Percentiles rank a stretch among this genome's conserved stretches.
phyloP scores from a whole-genome alignment of 2,113 vertebrate species.

The Notothenia rossii region DNA sequence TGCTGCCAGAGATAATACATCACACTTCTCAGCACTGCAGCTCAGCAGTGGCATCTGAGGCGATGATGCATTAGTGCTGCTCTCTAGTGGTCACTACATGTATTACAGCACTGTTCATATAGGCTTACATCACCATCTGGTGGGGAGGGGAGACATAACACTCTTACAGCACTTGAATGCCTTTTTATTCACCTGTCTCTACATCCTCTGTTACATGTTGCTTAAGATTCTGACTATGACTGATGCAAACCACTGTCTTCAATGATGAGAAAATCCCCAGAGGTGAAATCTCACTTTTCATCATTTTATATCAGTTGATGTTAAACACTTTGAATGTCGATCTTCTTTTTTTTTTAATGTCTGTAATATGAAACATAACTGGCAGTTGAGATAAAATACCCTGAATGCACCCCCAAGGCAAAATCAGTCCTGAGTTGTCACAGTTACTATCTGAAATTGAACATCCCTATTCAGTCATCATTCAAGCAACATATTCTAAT shows the following conservation, averaged over 20 bases:
- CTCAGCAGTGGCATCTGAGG: slow-evolving; percentile 4
- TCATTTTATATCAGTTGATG: background rate
- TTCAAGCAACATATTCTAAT: slow-evolving; percentile 44
- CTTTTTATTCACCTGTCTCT: too few relatives aligned
- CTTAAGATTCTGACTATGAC: background rate
- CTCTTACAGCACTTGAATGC: background rate
- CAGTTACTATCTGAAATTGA: slow-evolving; percentile 7
- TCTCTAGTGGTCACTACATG: slow-evolving; percentile 41
- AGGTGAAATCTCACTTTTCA: background rate
- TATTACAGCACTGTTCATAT: background rate
- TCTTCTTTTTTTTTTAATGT: too few relatives aligned
- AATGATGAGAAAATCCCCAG: background rate
- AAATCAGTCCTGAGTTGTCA: slow-evolving; percentile 18
- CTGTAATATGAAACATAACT: background rate
- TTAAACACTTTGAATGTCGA: too few relatives aligned
- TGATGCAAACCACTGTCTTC: background rate
- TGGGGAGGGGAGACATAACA: slow-evolving; percentile 15
- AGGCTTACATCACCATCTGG: slow-evolving; percentile 54
- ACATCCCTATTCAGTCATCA: slow-evolving; percentile 32
- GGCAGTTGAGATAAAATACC: background rate
- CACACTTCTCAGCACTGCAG: slow-evolving; percentile 52
- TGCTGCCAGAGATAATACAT: slow-evolving; percentile 67
- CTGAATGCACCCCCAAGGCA: background rate
- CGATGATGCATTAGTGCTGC: slow-evolving; percentile 36
- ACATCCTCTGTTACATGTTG: too few relatives aligned